Percentiles rank a stretch among this genome's conserved stretches.
Evolutionary conservation across 2,113 vertebrate species (phyloP).

Genomic region (Nipponia nippon): DNA sequence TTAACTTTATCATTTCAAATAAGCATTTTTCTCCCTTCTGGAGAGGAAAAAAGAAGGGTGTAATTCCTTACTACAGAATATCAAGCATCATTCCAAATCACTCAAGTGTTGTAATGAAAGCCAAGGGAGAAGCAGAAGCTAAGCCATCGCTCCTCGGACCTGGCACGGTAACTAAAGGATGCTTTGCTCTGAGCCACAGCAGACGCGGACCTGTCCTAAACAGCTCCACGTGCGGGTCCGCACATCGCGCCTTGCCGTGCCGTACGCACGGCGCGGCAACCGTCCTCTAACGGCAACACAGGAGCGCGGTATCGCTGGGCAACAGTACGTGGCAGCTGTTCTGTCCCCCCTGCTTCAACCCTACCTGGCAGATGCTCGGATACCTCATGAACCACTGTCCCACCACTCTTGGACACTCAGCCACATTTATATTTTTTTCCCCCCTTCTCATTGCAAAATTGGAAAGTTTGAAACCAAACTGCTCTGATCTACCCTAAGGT

Average conservation of each 20-base stretch:
- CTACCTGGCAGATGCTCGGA: not conserved
- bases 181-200: not conserved
- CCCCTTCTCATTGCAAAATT: not conserved
- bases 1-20: not conserved
- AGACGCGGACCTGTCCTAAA: not conserved
- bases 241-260: accelerated
- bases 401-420: not conserved
- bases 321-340: not conserved
- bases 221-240: not conserved
- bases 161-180: accelerated
- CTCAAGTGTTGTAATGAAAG: not conserved
- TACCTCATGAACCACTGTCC: not conserved
- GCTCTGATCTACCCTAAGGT: not conserved
- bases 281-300: too few species aligned
- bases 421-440: accelerated
- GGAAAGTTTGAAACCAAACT: not conserved
- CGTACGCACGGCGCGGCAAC: accelerated
- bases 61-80: not conserved
- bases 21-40: not conserved
- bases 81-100: not conserved
- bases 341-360: not conserved
- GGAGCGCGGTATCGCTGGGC: not conserved
- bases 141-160: not conserved
- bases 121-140: not conserved
- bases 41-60: not conserved